Evolutionary conservation across 2,113 vertebrate genomes (phyloP).

Genomic region (Butorides virescens): DNA sequence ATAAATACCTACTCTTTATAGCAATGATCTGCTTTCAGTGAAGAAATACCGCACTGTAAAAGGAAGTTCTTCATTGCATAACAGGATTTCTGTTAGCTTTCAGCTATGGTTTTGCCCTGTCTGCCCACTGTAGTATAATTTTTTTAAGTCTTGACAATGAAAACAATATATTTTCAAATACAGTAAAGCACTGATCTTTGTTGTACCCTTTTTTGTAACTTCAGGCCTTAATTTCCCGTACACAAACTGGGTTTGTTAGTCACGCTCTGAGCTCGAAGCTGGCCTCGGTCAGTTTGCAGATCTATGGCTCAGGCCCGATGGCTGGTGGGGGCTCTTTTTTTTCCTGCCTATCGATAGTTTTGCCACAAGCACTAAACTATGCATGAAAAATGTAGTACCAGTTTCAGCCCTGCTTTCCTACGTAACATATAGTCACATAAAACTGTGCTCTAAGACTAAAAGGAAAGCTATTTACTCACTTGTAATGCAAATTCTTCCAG

Average conservation of each 20-base stretch:
- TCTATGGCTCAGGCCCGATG: not conserved
- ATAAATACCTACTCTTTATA: constrained; percentile 77
- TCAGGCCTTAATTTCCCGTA: not conserved
- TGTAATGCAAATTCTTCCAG: not conserved
- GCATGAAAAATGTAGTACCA: not conserved
- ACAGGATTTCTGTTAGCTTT: constrained; percentile 39
- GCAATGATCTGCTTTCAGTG: constrained; percentile 73
- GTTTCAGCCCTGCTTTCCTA: not conserved
- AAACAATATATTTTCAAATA: constrained; percentile 3
- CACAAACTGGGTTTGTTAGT: not conserved
- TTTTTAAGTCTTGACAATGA: constrained; percentile 23
- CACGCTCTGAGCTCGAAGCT: not conserved
- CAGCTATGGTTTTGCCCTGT: constrained; percentile 20
- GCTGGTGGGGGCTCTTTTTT: not conserved
- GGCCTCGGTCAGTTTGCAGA: not conserved
- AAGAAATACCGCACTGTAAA: constrained; percentile 58
- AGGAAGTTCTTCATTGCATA: constrained; percentile 41
- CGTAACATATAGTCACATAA: not conserved
- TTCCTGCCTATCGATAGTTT: not conserved
- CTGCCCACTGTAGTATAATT: not conserved
- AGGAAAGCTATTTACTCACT: constrained; percentile 6
- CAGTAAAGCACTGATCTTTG: not conserved
- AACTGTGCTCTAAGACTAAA: not conserved
- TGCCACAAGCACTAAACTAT: not conserved
- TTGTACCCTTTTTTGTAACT: not conserved